Conservation (phyloP, 2,113 vertebrate genomes). For the Heterotilapia buettikoferi region DNA sequence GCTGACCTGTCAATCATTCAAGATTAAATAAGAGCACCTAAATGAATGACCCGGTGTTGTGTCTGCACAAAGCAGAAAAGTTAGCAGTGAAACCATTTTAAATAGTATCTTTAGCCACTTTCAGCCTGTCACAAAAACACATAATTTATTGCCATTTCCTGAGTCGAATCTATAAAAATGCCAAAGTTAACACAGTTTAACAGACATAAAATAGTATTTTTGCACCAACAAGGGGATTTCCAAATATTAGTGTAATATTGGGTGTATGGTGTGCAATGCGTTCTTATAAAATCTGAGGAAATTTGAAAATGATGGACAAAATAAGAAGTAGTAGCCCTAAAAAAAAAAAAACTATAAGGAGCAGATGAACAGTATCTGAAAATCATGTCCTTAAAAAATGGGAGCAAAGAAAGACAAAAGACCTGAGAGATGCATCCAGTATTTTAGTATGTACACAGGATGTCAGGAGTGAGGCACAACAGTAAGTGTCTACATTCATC, state of each 20-base stretch:
- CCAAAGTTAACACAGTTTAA: background rate
- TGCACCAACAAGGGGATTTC: background rate
- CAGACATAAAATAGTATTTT: background rate
- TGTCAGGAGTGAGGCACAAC: background rate
- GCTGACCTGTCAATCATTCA: background rate
- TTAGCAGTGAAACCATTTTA: background rate
- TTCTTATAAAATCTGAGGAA: background rate
- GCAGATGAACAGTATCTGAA: background rate
- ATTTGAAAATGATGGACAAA: background rate
- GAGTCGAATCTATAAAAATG: background rate
- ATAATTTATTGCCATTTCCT: background rate
- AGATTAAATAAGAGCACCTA: background rate
- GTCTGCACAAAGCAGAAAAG: background rate
- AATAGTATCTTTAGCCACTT: background rate
- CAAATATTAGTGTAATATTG: background rate
- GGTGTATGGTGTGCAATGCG: background rate
- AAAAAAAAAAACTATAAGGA: background rate
- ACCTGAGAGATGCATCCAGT: background rate
- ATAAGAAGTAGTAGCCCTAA: background rate
- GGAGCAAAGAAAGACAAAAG: background rate
- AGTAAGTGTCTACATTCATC: background rate
- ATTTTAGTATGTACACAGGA: background rate
- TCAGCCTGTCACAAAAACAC: background rate
- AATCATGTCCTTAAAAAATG: background rate
- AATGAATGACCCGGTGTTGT: background rate